Percentiles rank a stretch among this genome's conserved stretches.
These are phyloP conservation scores for Malurus alboscapulatus DNA, from an alignment of 2,113 vertebrate species.

Conservation along the genomic window DNA sequence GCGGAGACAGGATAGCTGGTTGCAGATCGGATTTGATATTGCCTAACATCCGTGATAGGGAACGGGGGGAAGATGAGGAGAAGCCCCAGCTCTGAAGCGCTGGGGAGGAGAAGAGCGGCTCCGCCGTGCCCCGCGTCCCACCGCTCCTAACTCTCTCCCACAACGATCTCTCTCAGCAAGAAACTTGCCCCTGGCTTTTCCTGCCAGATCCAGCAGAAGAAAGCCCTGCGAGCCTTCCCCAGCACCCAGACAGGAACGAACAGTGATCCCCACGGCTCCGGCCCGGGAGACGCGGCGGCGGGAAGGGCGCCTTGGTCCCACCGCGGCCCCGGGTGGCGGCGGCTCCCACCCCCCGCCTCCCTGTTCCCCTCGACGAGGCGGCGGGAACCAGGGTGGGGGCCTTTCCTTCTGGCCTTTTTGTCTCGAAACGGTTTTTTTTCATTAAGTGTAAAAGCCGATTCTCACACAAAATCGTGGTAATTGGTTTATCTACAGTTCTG, in stretches of 20 bases:
- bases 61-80: neutral
- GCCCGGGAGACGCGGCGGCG: neutral
- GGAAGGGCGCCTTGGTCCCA: neutral
- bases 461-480: neutral
- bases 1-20: neutral
- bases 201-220: neutral
- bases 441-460: neutral
- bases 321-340: neutral
- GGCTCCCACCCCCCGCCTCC: neutral
- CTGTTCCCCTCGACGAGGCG: neutral
- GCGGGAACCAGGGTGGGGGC: neutral
- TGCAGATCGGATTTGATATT: neutral
- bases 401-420: neutral
- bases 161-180: neutral
- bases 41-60: neutral
- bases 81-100: neutral
- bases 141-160: neutral
- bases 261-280: neutral
- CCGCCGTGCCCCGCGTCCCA: neutral
- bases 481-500: neutral
- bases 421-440: neutral
- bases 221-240: neutral
- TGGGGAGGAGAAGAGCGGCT: neutral
- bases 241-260: neutral
- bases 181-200: neutral